A percentile compares a stretch with the other conserved stretches of the same genome.
Evolutionary conservation across 1,140 invertebrate genomes (phyloP).

Genomic region (Anastatus disparis): DNA sequence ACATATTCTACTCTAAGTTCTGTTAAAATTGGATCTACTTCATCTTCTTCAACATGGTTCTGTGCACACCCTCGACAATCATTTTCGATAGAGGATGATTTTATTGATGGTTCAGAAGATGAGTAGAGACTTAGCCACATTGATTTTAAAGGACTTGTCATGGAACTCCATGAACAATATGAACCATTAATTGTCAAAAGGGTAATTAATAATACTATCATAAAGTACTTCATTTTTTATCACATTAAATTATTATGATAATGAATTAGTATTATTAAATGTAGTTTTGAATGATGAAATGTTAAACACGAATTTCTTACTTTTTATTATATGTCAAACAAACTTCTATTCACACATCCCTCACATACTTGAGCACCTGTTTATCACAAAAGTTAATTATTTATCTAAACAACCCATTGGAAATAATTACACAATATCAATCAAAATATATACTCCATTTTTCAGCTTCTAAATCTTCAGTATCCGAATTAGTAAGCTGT

Average conservation of each 20-base stretch:
- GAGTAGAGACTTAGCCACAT: conserved; percentile 29
- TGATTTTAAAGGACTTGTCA: conserved; percentile 13
- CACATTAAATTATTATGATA: too few relatives aligned
- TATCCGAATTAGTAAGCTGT: conserved; percentile 1
- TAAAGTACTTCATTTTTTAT: conserved; percentile 5
- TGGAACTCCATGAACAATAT: conserved; percentile 17
- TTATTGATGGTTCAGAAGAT: not conserved
- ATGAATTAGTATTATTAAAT: too few relatives aligned
- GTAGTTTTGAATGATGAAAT: too few relatives aligned
- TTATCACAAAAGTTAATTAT: too few relatives aligned
- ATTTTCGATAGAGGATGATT: not conserved
- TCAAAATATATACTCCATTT: not conserved
- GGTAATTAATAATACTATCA: not conserved
- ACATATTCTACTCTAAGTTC: conserved; percentile 79
- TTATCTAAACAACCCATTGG: too few relatives aligned
- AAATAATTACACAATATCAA: too few relatives aligned
- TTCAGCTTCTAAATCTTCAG: conserved; percentile 22
- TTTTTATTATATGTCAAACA: too few relatives aligned
- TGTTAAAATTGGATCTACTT: conserved; percentile 62
- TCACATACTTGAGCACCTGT: too few relatives aligned
- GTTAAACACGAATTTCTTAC: too few relatives aligned
- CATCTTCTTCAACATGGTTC: conserved; percentile 31
- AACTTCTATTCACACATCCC: too few relatives aligned
- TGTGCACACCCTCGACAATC: conserved; percentile 28
- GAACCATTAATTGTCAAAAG: not conserved